phyloP scores from a whole-genome alignment of 1,140 invertebrate genomes.

The Drosophila tani region DNA sequence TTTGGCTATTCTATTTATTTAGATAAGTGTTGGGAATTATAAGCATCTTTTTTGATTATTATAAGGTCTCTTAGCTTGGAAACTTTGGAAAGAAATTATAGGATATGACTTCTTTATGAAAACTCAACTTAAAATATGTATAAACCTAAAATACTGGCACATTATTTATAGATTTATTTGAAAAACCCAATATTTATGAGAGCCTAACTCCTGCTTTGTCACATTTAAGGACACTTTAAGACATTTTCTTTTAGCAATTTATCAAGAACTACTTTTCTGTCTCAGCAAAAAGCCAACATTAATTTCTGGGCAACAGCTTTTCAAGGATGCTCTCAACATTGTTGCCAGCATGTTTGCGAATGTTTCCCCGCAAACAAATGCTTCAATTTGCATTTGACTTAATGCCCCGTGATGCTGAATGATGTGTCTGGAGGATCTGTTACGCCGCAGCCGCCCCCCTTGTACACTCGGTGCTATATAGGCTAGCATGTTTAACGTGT shows the following conservation, averaged over 20 bases:
- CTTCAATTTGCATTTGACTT: constrained; percentile 73
- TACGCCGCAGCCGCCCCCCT: constrained; percentile 2
- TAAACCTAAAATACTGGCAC: too few relatives aligned
- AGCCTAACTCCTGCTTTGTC: background rate
- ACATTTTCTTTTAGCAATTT: background rate
- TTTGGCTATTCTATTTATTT: background rate
- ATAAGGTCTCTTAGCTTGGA: too few relatives aligned
- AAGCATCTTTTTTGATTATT: too few relatives aligned
- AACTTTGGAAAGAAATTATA: background rate
- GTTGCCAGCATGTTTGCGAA: constrained; percentile 15
- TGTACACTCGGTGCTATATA: constrained; percentile 26
- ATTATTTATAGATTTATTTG: too few relatives aligned
- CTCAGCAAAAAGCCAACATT: background rate
- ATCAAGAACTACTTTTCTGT: background rate
- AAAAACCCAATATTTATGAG: too few relatives aligned
- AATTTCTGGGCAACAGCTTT: background rate
- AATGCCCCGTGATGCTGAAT: constrained; percentile 65
- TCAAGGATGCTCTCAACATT: background rate
- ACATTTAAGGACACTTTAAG: background rate
- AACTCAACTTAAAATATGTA: too few relatives aligned
- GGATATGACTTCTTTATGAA: too few relatives aligned
- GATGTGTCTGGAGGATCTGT: constrained; percentile 52
- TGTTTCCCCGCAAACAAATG: constrained; percentile 53
- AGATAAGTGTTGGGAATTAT: background rate
- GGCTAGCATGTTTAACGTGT: constrained; percentile 62